Conservation (phyloP, 2,113 vertebrate genomes). For the Leptodactylus fuscus region DNA sequence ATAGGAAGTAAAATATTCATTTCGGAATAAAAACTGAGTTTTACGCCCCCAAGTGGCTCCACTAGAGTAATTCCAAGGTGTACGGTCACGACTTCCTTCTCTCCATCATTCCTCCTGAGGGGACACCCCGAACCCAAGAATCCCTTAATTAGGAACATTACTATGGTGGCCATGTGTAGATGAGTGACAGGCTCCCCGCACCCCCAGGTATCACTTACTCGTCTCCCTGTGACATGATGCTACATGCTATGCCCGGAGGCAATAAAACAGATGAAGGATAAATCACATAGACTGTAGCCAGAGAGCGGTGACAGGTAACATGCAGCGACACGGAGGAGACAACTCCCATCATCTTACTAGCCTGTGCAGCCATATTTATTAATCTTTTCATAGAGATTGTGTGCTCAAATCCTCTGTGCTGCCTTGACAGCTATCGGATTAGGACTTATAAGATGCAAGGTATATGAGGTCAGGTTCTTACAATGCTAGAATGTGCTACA, state of each 20-base stretch:
- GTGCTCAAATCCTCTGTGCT: neutral
- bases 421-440: no score
- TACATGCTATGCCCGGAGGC: neutral
- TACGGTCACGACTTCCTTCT: neutral
- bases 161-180: neutral
- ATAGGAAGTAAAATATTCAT: no score
- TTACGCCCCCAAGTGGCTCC: neutral
- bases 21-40: neutral
- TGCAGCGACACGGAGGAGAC: neutral
- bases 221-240: neutral
- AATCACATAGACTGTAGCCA: neutral
- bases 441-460: no score
- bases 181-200: neutral
- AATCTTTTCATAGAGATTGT: neutral
- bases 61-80: neutral
- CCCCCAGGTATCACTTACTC: neutral
- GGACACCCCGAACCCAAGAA: neutral
- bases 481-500: no score
- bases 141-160: neutral
- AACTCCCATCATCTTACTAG: neutral
- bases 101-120: neutral
- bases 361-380: neutral
- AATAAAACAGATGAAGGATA: neutral
- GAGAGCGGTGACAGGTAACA: neutral
- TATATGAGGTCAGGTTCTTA: no score